These are phyloP conservation scores for Leptodactylus fallax DNA, from an alignment of 2,797 vertebrate genomes.

Conservation along the genomic window DNA sequence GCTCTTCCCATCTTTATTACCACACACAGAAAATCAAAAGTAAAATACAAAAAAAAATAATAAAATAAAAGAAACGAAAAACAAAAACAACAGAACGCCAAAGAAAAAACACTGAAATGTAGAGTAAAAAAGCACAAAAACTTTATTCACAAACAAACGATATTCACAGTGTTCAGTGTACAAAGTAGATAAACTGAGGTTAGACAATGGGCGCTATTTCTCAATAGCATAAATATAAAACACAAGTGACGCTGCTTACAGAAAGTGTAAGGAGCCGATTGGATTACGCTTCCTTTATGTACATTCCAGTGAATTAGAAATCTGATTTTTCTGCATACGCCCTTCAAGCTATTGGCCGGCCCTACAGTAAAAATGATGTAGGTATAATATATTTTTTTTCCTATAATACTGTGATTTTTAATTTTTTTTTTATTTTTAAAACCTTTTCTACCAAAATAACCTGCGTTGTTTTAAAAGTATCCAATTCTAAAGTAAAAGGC, in stretches of 20 bases:
- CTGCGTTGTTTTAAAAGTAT: not conserved
- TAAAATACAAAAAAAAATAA: not conserved
- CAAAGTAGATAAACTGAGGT: constrained; percentile 21
- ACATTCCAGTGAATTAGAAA: constrained; percentile 45
- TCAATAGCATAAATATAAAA: constrained; percentile 28
- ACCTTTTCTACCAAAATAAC: too few relatives aligned
- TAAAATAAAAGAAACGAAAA: not conserved
- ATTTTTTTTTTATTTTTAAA: not conserved
- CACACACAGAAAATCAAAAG: not conserved
- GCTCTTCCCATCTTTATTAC: not conserved
- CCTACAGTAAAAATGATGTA: not conserved
- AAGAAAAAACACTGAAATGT: constrained; percentile 29
- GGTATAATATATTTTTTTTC: not conserved
- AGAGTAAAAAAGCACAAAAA: constrained; percentile 20
- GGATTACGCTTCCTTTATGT: not conserved
- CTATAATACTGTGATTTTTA: not conserved
- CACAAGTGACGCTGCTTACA: not conserved
- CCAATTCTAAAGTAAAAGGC: not conserved
- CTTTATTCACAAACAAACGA: constrained; percentile 59
- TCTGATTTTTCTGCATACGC: not conserved
- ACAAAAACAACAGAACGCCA: not conserved
- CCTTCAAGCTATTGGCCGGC: not conserved
- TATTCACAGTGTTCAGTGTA: constrained; percentile 58
- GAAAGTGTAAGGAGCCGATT: constrained; percentile 2
- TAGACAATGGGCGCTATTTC: not conserved